Conservation (phyloP, 2,888 invertebrate species). For the Synergus gifuensis region DNA sequence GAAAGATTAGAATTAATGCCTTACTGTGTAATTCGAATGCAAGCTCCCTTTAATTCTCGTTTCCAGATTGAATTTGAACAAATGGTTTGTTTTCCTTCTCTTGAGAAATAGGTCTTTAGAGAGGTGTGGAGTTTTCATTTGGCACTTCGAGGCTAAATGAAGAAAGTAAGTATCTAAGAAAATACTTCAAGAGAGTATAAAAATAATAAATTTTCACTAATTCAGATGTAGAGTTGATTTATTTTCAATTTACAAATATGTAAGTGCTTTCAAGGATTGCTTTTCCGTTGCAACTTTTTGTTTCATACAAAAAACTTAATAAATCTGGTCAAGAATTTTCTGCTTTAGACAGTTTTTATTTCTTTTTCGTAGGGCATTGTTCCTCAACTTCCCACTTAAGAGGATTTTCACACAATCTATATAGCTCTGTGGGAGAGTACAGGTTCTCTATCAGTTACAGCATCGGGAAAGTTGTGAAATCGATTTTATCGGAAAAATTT, state of each 20-base stretch:
- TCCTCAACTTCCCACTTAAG: constrained; percentile 18
- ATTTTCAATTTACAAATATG: no score
- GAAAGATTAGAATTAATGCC: neutral
- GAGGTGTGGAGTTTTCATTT: neutral
- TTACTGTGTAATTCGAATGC: neutral
- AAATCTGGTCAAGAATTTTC: neutral
- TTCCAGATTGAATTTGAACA: neutral
- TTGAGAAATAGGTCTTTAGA: neutral
- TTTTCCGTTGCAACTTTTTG: neutral
- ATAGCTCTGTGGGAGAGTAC: constrained; percentile 17
- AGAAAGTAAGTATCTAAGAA: neutral
- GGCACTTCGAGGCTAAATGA: neutral
- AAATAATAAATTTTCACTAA: no score
- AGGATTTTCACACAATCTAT: constrained; percentile 16
- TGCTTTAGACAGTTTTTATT: neutral
- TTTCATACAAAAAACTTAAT: neutral
- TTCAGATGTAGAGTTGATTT: no score
- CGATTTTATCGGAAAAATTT: constrained; percentile 21
- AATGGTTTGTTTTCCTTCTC: neutral
- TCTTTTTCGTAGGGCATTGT: constrained; percentile 16
- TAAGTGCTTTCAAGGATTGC: no score
- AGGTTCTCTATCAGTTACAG: constrained; percentile 16
- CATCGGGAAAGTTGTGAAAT: constrained; percentile 6
- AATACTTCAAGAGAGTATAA: neutral
- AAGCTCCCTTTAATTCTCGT: neutral